phyloP scores from a whole-genome alignment of 2,113 vertebrate genomes.

The Cephalopholis sonnerati region DNA sequence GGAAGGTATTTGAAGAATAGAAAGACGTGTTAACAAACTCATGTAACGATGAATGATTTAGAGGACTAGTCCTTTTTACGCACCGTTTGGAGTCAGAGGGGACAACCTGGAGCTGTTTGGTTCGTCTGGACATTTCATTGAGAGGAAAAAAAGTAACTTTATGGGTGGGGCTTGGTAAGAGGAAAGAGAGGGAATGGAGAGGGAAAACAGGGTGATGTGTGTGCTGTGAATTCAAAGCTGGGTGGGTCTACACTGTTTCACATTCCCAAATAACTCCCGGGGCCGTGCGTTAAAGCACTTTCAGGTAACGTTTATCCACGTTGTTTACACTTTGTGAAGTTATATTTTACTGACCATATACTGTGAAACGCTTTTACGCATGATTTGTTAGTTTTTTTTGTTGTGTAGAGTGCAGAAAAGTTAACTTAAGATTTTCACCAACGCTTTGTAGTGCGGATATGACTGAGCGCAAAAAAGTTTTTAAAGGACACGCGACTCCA shows the following conservation, averaged over 20 bases:
- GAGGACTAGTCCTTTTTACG: conserved; percentile 25
- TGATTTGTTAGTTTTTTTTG: background rate
- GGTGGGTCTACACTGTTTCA: conserved; percentile 78
- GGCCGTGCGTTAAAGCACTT: conserved; percentile 64
- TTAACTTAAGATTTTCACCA: background rate
- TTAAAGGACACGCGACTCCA: conserved; percentile 32
- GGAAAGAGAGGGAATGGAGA: conserved; percentile 71
- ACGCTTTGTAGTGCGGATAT: conserved; percentile 22
- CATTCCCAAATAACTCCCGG: conserved; percentile 72
- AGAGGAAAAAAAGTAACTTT: conserved; percentile 48
- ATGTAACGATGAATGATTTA: background rate
- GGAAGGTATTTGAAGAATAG: background rate
- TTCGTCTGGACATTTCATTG: conserved; percentile 38
- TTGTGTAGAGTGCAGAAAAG: background rate
- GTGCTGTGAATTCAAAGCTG: conserved; percentile 73
- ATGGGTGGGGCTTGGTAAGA: conserved; percentile 77
- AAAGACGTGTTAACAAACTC: background rate
- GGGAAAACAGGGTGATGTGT: conserved; percentile 76
- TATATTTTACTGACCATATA: accelerated
- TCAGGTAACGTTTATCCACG: conserved; percentile 71
- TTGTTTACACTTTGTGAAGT: conserved; percentile 9
- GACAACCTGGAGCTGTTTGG: conserved; percentile 37
- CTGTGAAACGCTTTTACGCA: background rate
- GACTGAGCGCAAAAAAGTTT: conserved; percentile 21
- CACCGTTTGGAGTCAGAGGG: conserved; percentile 16